Percentiles rank a stretch among this genome's conserved stretches.
These are phyloP conservation scores for Clinocottus analis DNA, from an alignment of 2,113 vertebrate species.

Conservation along the genomic window DNA sequence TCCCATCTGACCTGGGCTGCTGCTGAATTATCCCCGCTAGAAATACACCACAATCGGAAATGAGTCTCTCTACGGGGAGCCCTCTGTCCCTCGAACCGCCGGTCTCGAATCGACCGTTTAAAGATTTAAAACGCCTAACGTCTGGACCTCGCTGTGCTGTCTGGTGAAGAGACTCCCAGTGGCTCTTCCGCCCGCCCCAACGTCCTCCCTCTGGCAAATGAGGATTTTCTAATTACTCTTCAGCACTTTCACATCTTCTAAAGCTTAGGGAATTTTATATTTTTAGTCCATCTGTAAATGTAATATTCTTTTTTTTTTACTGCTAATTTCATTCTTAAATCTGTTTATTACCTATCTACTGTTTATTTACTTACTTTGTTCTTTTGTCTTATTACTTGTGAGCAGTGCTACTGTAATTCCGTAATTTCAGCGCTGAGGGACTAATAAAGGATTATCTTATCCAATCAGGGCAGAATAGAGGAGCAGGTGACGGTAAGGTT, in stretches of 20 bases:
- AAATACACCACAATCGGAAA: constrained; percentile 52
- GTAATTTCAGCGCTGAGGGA: too few relatives aligned
- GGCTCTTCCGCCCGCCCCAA: constrained; percentile 7
- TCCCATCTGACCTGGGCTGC: constrained; percentile 53
- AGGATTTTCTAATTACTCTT: constrained; percentile 66
- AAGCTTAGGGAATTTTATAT: too few relatives aligned
- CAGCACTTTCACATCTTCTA: constrained; percentile 52
- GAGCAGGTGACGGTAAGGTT: neutral
- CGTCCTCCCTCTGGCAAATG: constrained; percentile 15
- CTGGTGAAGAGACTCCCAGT: constrained; percentile 40
- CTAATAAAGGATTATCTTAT: too few relatives aligned
- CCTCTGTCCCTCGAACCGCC: constrained; percentile 16
- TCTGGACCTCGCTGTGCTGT: constrained; percentile 53
- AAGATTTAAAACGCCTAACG: constrained; percentile 64
- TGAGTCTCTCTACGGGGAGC: constrained; percentile 50
- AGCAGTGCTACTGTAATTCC: too few relatives aligned
- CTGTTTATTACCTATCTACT: too few relatives aligned
- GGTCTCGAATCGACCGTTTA: constrained; percentile 62
- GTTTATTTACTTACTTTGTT: too few relatives aligned
- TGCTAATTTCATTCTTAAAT: too few relatives aligned
- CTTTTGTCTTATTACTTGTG: too few relatives aligned
- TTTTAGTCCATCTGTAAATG: too few relatives aligned
- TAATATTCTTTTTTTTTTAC: too few relatives aligned
- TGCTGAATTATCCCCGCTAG: constrained; percentile 64
- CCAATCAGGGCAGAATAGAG: constrained; percentile 7